Evolutionary conservation across 2,797 vertebrate species (phyloP).

Genomic region (Poeciliopsis presidionis): DNA sequence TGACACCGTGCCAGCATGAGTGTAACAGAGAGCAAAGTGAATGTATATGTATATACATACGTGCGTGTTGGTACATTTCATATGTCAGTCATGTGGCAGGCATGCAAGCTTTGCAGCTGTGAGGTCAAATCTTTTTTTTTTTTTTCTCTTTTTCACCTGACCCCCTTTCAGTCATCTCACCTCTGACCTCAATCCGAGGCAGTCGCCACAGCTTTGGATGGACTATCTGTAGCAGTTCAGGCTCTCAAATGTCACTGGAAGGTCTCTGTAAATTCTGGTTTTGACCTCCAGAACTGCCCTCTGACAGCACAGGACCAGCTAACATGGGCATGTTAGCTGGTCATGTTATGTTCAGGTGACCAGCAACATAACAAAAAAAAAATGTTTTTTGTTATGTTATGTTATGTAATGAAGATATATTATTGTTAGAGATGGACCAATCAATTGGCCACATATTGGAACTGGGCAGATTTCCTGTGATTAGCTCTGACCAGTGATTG

Average conservation of each 20-base stretch:
- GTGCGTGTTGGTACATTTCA: constrained; percentile 49
- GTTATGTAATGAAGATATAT: not conserved
- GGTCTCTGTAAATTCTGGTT: constrained; percentile 34
- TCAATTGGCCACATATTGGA: not conserved
- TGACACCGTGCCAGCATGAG: constrained; percentile 48
- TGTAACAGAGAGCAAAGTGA: too few relatives aligned
- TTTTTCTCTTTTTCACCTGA: not conserved
- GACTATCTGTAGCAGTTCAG: constrained; percentile 22
- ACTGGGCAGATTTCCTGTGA: not conserved
- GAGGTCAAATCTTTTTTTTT: constrained; percentile 37
- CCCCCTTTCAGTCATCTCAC: constrained; percentile 3
- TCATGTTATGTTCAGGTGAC: too few relatives aligned
- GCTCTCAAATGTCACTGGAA: constrained; percentile 29
- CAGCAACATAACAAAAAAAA: not conserved
- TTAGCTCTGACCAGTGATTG: not conserved
- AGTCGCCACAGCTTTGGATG: constrained; percentile 9
- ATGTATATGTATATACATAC: constrained; percentile 29
- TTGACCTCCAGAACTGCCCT: constrained; percentile 34
- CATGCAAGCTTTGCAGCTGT: constrained; percentile 21
- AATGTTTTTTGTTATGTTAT: too few relatives aligned
- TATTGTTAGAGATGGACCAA: not conserved
- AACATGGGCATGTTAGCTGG: not conserved
- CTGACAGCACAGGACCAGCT: constrained; percentile 31
- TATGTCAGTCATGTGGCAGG: constrained; percentile 43
- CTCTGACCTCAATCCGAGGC: constrained; percentile 64